Conservation (phyloP, 2,888 invertebrate species). For the Archaeoteleia sp. region DNA sequence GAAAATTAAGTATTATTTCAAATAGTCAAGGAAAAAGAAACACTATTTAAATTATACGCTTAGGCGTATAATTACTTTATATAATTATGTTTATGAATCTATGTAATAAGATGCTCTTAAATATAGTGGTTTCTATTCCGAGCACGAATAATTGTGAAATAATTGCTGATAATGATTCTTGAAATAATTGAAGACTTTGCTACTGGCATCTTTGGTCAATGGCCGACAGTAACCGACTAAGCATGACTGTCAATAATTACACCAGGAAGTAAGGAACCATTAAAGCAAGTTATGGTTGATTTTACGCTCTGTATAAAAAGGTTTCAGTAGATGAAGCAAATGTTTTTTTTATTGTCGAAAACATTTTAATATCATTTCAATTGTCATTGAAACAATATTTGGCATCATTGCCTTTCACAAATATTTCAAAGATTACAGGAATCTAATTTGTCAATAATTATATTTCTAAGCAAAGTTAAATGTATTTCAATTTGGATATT, state of each 20-base stretch:
- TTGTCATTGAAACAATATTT: too few species aligned
- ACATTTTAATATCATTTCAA: too few species aligned
- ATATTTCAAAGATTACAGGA: too few species aligned
- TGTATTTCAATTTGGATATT: too few species aligned
- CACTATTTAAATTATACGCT: not conserved
- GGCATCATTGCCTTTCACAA: too few species aligned
- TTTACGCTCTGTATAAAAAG: slow-evolving; percentile 5
- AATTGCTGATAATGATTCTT: slow-evolving; percentile 4
- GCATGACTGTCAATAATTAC: slow-evolving; percentile 29
- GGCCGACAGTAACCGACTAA: slow-evolving; percentile 25
- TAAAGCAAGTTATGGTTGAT: slow-evolving; percentile 23
- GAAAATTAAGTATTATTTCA: too few species aligned
- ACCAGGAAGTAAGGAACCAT: not conserved
- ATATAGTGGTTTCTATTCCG: not conserved
- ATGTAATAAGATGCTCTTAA: not conserved
- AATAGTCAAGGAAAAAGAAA: too few species aligned
- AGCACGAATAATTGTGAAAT: slow-evolving; percentile 12
- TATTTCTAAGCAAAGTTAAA: too few species aligned
- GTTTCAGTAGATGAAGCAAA: too few species aligned
- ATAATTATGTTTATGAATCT: not conserved
- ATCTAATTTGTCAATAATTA: too few species aligned
- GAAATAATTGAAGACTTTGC: slow-evolving; percentile 19
- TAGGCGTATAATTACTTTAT: not conserved
- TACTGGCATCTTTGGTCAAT: slow-evolving; percentile 26
- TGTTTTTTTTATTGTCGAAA: too few species aligned